These are phyloP conservation scores for Drosophila sucinea DNA, from an alignment of 1,140 invertebrate genomes.

Conservation along the genomic window DNA sequence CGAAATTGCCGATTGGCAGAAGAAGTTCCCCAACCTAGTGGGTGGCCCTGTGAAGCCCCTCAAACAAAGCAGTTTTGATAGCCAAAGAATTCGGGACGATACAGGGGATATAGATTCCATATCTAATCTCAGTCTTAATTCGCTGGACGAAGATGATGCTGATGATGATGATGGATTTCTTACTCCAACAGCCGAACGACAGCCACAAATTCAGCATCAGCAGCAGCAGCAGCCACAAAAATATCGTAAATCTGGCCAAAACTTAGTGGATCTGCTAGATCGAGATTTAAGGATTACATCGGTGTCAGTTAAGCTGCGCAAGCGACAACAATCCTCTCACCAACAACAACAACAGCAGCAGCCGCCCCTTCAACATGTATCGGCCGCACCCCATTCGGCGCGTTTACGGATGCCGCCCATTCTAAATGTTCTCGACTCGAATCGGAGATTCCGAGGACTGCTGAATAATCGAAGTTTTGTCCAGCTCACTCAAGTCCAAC, in stretches of 20 bases:
- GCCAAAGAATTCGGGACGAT: constrained; percentile 32
- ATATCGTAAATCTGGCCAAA: constrained; percentile 47
- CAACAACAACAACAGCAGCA: constrained; percentile 35
- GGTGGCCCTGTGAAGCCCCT: constrained; percentile 39
- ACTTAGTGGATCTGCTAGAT: constrained; percentile 59
- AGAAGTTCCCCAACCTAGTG: constrained; percentile 68
- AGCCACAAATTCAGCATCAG: constrained; percentile 13
- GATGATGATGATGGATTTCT: constrained; percentile 66
- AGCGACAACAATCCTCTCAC: constrained; percentile 40
- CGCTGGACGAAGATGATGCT: constrained; percentile 53
- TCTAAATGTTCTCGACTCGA: constrained; percentile 73
- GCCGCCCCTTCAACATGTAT: constrained; percentile 27
- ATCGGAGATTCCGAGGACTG: constrained; percentile 64
- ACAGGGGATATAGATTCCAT: constrained; percentile 62
- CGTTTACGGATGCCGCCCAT: constrained; percentile 76
- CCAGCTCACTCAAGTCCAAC: constrained; percentile 74
- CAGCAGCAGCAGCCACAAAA: constrained; percentile 23
- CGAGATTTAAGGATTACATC: constrained; percentile 64
- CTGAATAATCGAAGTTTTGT: constrained; percentile 76
- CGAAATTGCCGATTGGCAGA: constrained; percentile 79
- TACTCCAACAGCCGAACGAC: constrained; percentile 55
- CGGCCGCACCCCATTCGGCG: constrained; percentile 50
- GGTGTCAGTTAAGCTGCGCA: constrained; percentile 61
- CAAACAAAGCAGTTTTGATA: constrained; percentile 62
- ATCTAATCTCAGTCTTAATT: constrained; percentile 71